A percentile compares a stretch with the other conserved stretches of the same genome.
Conservation (phyloP, 2,113 vertebrate species). For the Probosciger aterrimus region DNA sequence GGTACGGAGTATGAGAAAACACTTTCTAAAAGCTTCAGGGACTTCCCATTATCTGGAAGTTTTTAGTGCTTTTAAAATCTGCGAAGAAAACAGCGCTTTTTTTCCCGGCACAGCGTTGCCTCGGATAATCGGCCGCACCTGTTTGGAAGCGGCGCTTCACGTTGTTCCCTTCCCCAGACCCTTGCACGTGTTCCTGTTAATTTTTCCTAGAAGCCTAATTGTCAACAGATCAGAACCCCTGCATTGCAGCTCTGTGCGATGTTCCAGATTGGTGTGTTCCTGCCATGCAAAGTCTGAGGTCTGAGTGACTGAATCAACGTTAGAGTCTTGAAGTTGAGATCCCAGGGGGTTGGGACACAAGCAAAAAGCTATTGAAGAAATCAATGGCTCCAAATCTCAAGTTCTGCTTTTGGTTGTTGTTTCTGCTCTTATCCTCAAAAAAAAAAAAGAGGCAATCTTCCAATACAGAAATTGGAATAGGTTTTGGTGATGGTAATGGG, state of each 20-base stretch:
- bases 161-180: slow-evolving; percentile 40
- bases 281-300: not conserved
- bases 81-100: slow-evolving; percentile 26
- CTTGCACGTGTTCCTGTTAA: slow-evolving; percentile 56
- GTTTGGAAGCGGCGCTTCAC: slow-evolving; percentile 55
- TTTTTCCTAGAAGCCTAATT: slow-evolving; percentile 61
- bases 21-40: slow-evolving; percentile 68
- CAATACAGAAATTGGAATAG: not conserved
- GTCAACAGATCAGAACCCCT: slow-evolving; percentile 44
- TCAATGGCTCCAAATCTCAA: not conserved
- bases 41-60: slow-evolving; percentile 72
- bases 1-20: slow-evolving; percentile 67
- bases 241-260: not conserved
- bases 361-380: not conserved
- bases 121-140: slow-evolving; percentile 72
- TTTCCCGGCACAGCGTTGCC: slow-evolving; percentile 25
- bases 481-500: not conserved
- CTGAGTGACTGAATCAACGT: fast-evolving
- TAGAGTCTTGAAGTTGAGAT: not conserved
- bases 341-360: not conserved
- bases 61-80: slow-evolving; percentile 70
- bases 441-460: not conserved
- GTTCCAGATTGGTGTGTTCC: not conserved
- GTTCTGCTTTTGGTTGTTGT: not conserved
- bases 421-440: not conserved